Evolutionary conservation across 1,140 invertebrate species (phyloP).

Genomic region (Paralvinella palmiformis): DNA sequence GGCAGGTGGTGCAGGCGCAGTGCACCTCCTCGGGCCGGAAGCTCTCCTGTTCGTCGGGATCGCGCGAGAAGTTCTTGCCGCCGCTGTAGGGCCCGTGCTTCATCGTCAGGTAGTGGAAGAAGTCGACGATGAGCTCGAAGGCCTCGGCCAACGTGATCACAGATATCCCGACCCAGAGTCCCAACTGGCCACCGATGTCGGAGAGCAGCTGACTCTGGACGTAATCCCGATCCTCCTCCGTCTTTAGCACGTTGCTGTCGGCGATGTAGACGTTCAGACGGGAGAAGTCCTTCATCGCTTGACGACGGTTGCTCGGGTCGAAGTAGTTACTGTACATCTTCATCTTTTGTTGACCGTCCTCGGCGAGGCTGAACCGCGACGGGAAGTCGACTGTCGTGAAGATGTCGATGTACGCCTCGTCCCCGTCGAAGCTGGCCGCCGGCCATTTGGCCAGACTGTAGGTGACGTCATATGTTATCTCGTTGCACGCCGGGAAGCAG

Average conservation of each 20-base stretch:
- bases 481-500: conserved; percentile 11
- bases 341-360: conserved; percentile 6
- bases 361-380: not conserved
- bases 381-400: conserved; percentile 7
- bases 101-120: not conserved
- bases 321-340: conserved; percentile 5
- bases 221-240: conserved; percentile 11
- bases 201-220: conserved; percentile 2
- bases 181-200: conserved; percentile 17
- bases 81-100: conserved; percentile 15
- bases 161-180: conserved; percentile 17
- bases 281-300: conserved; percentile 13
- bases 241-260: conserved; percentile 13
- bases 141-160: conserved; percentile 17
- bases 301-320: not conserved
- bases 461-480: conserved; percentile 11
- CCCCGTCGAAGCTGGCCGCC: conserved; percentile 15
- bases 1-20: no score
- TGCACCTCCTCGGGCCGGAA: no score
- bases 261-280: conserved; percentile 15
- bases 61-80: no score
- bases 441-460: conserved; percentile 18
- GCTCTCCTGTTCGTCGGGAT: no score
- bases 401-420: conserved; percentile 15
- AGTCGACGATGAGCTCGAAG: not conserved